Evolutionary conservation across 1,140 invertebrate genomes (phyloP), one percentile per base, ranked within the genome.

Genomic region (Drosophila ambigua): DNA sequence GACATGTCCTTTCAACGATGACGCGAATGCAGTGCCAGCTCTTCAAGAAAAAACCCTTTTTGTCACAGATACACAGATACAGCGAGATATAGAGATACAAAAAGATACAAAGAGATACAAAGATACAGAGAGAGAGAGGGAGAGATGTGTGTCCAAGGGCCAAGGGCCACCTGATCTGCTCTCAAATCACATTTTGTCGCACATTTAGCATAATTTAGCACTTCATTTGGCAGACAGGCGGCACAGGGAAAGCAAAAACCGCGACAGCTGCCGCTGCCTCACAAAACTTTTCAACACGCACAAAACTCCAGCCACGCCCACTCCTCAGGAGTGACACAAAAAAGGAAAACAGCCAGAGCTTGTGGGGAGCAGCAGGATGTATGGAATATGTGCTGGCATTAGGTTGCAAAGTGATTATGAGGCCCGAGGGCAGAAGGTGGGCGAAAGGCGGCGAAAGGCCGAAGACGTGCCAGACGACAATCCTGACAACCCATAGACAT

Each of bases 161-260:
- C 66, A 68, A 35, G 44, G 44, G 16, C 69, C 51, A 69, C 41
- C 15, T 64, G 69, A 49, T 74, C 60, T 28, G 48, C 52, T 57
- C 72, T 72, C 51, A 77, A 84, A 81, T 87, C 78, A 77, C 67
- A 69, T 84, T 84, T 85, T 64, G 77, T 58, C 81, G 49, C 63
- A 81, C 82, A 82, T 81, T 87, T 81, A 87, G 82, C 82, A 87
- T 87, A 81, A 85, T 87, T 87, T 87, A 87, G 75, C 78, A 87
- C 78, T 87, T 87, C 82, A 87, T 87, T 85, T 64, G 45, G 51
- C 44, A 54, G 79, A 24, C 31, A 35, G 9, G 11, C 51, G 13
- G 50, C 28, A 24, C 23, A 59, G 44, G 53, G 28, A 58, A 55
- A 60, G 65, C 39, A 48, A 68, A 54, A 67, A 51, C 72, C 81